Base-by-base conservation (phyloP, 2,113 vertebrate species). In the Crotophaga sulcirostris region DNA sequence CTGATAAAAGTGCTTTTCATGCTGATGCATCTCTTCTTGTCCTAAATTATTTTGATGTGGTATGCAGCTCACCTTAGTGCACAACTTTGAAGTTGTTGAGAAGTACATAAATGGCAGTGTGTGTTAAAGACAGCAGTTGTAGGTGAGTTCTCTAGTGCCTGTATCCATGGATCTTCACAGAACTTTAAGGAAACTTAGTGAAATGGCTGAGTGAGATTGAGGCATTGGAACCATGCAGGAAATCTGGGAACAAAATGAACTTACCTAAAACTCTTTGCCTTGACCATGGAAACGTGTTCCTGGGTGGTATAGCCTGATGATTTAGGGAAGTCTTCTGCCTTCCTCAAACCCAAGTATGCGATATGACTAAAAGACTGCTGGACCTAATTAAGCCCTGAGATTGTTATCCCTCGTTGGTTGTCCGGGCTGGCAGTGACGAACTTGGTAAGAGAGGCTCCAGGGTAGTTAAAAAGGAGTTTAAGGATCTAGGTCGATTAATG, bases 91-190 rank as follows among this genome's bases (percentile, higher is more conserved):
- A 29, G 21, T n/a, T 81, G 1, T 13, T 18, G 11, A 79, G 63
- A 77, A 51, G 36, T 4, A 34, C 0, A 0, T 16, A 51, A 18
- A 1, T 59, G 36, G 33, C 62, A 38, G 0, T 49, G n/a, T 76
- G n/a, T 62, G 23, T 59, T 59, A 8, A n/a, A 2, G 2, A 36
- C 16, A 56, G 18, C 34, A 52, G 40, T 16, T 82, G 15, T 47
- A 47, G 29, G 23, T 10, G 8, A 7, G 16, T 56, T 2, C 18
- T 58, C 12, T 24, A 21, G 16, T 25, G 45, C 13, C 17, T 59
- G 4, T 59, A 7, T 40, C 52, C 11, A 3, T 42, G 29, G 16
- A 25, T 59, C 31, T 25, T 44, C n/a, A 40, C 45, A 81, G 73
- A 54, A 18, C 6, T 83, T 64, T 16, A 7, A 15, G 6, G 28